These are phyloP conservation scores for Drepana arcuata DNA, from an alignment of 1,140 invertebrate genomes.

Conservation along the genomic window DNA sequence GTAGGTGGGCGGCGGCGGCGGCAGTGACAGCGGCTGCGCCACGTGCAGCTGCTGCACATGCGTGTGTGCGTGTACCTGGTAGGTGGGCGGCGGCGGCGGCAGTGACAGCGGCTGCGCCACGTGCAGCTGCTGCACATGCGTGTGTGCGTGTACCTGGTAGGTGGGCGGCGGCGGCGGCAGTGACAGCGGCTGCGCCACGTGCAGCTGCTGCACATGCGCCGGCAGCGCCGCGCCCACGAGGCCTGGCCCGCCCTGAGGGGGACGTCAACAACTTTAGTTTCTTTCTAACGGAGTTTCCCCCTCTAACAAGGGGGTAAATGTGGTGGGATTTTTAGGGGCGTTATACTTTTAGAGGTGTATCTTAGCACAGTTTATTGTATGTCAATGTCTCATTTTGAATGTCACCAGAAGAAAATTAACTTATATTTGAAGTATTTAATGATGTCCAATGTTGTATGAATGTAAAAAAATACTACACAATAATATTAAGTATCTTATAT, in stretches of 20 bases:
- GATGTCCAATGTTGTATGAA: too few relatives aligned
- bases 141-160: constrained; percentile 34
- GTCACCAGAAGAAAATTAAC: too few relatives aligned
- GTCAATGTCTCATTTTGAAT: too few relatives aligned
- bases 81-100: constrained; percentile 51
- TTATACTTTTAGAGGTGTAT: too few relatives aligned
- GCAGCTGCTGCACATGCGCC: constrained; percentile 28
- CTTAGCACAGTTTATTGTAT: too few relatives aligned
- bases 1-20: constrained; percentile 52
- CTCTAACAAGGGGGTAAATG: too few relatives aligned
- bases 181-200: constrained; percentile 39
- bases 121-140: constrained; percentile 31
- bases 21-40: constrained; percentile 36
- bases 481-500: too few relatives aligned
- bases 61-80: constrained; percentile 31
- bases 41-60: constrained; percentile 38
- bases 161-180: constrained; percentile 52
- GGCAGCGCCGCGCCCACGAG: constrained; percentile 36
- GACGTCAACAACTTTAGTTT: too few relatives aligned
- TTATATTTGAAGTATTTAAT: too few relatives aligned
- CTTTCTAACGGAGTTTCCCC: too few relatives aligned
- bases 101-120: constrained; percentile 39
- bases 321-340: too few relatives aligned
- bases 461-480: too few relatives aligned
- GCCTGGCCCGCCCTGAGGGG: constrained; percentile 34